phyloP scores from a whole-genome alignment of 2,888 invertebrate species.

The Sarcophaga rosellei region DNA sequence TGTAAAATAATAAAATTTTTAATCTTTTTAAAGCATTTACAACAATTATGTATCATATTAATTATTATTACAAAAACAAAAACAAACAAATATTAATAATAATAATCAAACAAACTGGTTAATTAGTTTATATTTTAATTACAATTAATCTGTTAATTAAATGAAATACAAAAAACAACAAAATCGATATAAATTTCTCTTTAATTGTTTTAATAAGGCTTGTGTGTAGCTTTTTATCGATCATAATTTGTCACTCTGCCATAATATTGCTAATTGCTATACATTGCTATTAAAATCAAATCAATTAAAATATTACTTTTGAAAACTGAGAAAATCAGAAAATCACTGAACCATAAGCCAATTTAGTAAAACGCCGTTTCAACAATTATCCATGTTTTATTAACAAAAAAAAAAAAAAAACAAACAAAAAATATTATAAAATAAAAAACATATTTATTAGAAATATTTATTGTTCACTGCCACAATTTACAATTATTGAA shows the following conservation, averaged over 20 bases:
- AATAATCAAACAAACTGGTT: neutral
- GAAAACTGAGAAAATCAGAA: neutral
- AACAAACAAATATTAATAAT: no score
- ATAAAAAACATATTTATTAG: neutral
- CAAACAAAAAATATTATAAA: neutral
- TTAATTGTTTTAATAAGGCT: neutral
- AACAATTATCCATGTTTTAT: neutral
- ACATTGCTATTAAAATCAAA: conserved; percentile 5
- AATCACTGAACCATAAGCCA: neutral
- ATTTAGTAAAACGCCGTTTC: neutral
- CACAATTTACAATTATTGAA: conserved; percentile 1
- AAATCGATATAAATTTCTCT: neutral
- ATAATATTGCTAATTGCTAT: neutral
- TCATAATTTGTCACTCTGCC: conserved; percentile 9
- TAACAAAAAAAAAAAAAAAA: neutral
- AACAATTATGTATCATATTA: neutral
- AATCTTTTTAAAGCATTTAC: neutral
- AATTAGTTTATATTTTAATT: neutral
- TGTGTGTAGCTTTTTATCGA: neutral
- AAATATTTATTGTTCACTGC: neutral
- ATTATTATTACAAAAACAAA: neutral
- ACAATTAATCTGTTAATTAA: neutral
- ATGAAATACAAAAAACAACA: neutral
- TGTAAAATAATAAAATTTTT: neutral
- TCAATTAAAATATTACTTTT: neutral